These are phyloP conservation scores for Nycticorax nycticorax DNA, from an alignment of 2,113 vertebrate species.

Conservation along the genomic window DNA sequence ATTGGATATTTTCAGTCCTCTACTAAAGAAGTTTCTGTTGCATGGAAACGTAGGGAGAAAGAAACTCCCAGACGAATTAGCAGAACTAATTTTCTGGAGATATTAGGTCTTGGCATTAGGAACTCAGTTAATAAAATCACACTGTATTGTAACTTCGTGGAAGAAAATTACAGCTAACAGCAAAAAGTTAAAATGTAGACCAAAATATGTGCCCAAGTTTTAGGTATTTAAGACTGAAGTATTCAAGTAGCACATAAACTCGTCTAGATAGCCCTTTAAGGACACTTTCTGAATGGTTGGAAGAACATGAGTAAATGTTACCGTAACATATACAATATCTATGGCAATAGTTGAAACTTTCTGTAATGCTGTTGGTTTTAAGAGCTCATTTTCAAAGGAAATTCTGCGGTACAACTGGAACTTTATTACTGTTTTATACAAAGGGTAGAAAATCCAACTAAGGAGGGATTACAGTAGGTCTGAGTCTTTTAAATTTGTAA, in stretches of 20 bases:
- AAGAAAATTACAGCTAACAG: background rate
- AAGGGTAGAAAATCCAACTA: background rate
- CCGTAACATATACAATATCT: rapidly evolving
- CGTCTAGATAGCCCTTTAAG: background rate
- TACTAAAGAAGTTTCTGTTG: background rate
- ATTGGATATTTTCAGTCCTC: background rate
- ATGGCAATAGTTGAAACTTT: background rate
- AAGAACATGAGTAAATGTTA: background rate
- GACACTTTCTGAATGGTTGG: background rate
- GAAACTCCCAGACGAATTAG: background rate
- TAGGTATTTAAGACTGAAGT: background rate
- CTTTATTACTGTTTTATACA: background rate
- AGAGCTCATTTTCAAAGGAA: background rate
- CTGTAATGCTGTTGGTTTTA: too few species aligned
- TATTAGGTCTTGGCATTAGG: background rate
- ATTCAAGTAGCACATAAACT: background rate
- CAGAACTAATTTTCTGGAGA: background rate
- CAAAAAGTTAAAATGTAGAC: background rate
- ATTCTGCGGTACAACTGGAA: background rate
- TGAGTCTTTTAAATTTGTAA: background rate
- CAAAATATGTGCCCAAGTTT: background rate
- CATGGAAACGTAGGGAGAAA: background rate
- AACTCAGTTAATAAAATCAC: background rate
- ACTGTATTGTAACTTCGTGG: background rate
- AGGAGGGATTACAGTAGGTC: background rate